These are phyloP conservation scores for Sebastes alutus DNA, from an alignment of 2,797 vertebrate species.

Conservation along the genomic window DNA sequence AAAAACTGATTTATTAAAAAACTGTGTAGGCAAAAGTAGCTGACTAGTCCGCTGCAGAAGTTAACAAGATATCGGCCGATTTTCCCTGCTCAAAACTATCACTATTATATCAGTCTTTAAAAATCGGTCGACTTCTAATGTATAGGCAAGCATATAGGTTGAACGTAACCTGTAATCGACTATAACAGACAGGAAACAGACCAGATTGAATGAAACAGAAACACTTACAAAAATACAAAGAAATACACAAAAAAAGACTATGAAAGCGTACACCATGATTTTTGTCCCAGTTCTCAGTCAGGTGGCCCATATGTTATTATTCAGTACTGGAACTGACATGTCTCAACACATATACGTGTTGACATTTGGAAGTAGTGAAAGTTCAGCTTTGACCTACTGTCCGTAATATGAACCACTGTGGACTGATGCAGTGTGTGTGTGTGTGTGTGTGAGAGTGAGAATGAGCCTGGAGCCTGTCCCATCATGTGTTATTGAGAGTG, in stretches of 20 bases:
- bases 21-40: too few species aligned
- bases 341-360: constrained; percentile 60
- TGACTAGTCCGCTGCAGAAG: too few species aligned
- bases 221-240: background rate
- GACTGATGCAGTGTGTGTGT: constrained; percentile 14
- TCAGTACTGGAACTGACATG: constrained; percentile 32
- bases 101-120: too few species aligned
- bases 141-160: background rate
- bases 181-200: background rate
- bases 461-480: constrained; percentile 33
- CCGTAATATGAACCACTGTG: constrained; percentile 43
- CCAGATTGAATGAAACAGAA: background rate
- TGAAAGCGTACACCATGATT: background rate
- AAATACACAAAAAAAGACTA: background rate
- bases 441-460: background rate
- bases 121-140: too few species aligned
- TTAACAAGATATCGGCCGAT: fast-evolving
- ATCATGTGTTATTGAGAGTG: constrained; percentile 48
- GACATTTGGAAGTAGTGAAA: constrained; percentile 66
- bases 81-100: too few species aligned
- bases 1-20: too few species aligned
- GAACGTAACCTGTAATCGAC: background rate
- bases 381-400: constrained; percentile 55
- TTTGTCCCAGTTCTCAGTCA: constrained; percentile 8
- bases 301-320: constrained; percentile 45